Evolutionary conservation across 2,113 vertebrate species (phyloP), one percentile per base, ranked within the genome.

Genomic region (Aythya baeri): DNA sequence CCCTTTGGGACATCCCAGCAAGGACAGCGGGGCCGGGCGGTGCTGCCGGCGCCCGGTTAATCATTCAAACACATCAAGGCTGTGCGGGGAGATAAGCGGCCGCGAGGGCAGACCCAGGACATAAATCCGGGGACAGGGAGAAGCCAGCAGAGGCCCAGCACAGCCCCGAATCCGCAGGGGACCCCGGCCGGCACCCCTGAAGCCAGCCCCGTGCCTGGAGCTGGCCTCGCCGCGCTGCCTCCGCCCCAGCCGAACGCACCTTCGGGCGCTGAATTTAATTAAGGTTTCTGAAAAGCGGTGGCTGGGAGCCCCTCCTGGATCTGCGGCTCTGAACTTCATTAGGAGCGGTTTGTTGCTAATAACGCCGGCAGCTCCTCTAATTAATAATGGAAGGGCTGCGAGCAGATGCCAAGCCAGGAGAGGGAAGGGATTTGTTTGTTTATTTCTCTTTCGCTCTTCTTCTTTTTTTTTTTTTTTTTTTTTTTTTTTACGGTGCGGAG

Each of bases 261-360:
- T 96, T 91, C n/a, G 5, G 95, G 95, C 96, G 49, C 57, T 83
- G 68, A 88, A 91, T 97, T 96, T 96, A 95, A 97, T 96, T 90
- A 95, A 93, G 94, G 86, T 88, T 96, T 95, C 92, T 95, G 93
- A 92, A 93, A 95, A 96, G 90, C 83, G 3, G 68, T 91, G 89
- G 93, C 88, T 84, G 91, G 85, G 94, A 97, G 81, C 97, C 91
- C 89, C 96, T 96, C 94, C 90, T 93, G 93, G 83, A 84, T 88
- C 93, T 92, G 88, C 25, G 72, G 93, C 95, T 96, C 95, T 89
- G 91, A 96, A 92, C 95, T 94, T 96, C 96, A 95, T 97, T 96
- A 96, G 94, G 90, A 96, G 94, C 5, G 70, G 93, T 91, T 96
- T 94, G 94, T 93, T 94, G 77, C 93, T 96, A 96, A 97, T 94